Evolutionary conservation across 2,797 vertebrate species (phyloP), one percentile per base, ranked within the genome.

Genomic region (Acanthis flammea): DNA sequence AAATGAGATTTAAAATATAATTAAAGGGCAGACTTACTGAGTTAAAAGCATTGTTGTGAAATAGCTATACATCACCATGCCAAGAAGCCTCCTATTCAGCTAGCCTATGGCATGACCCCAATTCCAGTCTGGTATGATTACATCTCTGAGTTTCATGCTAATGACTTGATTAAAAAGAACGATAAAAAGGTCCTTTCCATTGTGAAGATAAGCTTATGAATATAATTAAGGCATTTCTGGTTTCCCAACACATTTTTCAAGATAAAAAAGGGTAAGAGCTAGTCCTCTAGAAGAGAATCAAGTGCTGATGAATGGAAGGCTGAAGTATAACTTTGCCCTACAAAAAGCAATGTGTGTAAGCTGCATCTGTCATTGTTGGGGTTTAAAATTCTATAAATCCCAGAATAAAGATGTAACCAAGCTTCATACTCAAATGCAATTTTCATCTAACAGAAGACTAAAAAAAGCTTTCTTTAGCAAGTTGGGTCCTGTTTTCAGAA

Each of bases 61-160:
- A 88, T 66, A 58, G 87, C 91, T 90, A 97, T 97, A 97, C 71
- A 97, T 98, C 96, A 97, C 90, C 77, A 92, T 88, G 95, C 92
- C 97, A 96, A 33, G 87, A 96, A 97, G 94, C n/a, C 74, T 92
- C 93, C 94, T 83, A 93, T 96, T 97, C 90, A 95, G 88, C 91
- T 88, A 96, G 95, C 86, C 94, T 90, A 93, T 96, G 96, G 92
- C 97, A 94, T 12, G 96, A 98, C 97, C 97, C 92, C 97, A 97
- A 96, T 98, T 97, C 97, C 88, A 67, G 91, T 96, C 92, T 95
- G 85, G 71, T 97, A 95, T 96, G 96, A 98, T 97, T 97, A 95
- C 94, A 97, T 97, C 96, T 96, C 94, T 82, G 94, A 92, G 80
- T 95, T 97, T 98, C 96, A 97, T 98, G 96, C 87, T 98, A 98